Evolutionary conservation across 2,797 vertebrate genomes (phyloP), one percentile per base, ranked within the genome.

Genomic region (Oryzias dopingdopingensis): DNA sequence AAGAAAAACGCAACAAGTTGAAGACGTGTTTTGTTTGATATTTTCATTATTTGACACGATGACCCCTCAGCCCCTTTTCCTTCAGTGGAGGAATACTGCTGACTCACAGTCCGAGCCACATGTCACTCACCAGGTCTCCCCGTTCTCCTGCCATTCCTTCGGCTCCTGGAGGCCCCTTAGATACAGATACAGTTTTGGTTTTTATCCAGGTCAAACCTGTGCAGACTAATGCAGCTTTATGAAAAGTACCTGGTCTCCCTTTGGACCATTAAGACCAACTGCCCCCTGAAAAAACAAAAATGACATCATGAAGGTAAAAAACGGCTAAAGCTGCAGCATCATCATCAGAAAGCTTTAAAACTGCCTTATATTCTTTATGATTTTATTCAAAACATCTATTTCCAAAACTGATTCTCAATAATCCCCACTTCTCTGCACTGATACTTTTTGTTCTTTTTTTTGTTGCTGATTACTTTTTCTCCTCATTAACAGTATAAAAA

Each of bases 81-180:
- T 37, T 22, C 20, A 1, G 20, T 22, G 2, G 20, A 22, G 22
- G 16, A 29, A 48, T 24, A 45, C 26, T 24, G 0, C 1, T 32
- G 4, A 44, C 42, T 46, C 10, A n/a, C 7, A 7, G 5, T 26
- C 26, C 26, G 6, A 6, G 41, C 6, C 0, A n/a, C 14, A 2
- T 6, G 16, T 56, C 62, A 71, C 95, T 93, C 92, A 99, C 96
- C 68, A 91, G 54, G 4, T 96, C 94, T 72, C 96, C 97, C 81
- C 79, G 89, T 7, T 89, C 89, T 89, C 96, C 97, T 53, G 90
- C 51, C 56, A 92, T 91, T 56, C 97, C 97, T 85, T 98, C 96
- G 75, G 90, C 90, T 69, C 97, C 97, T 62, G 93, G 5, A 16
- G 78, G 42, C 37, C 96, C 97, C 97, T 99, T 43, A 61, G 74